Evolutionary conservation across 2,113 vertebrate species (phyloP), one percentile per base, ranked within the genome.

Genomic region (Sula dactylatra): DNA sequence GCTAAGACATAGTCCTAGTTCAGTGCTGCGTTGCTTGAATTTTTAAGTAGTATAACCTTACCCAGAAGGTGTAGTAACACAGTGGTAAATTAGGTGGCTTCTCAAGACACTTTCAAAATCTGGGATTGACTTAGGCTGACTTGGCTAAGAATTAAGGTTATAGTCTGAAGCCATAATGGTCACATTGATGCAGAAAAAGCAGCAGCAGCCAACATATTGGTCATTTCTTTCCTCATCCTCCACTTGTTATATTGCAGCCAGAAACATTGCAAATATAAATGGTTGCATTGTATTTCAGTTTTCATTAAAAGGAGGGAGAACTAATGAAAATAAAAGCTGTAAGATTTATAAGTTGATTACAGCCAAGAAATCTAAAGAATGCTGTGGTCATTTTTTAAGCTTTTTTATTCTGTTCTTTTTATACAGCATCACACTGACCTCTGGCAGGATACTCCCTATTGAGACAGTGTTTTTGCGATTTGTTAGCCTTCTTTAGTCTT

Each of bases 291-390:
- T 69, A 20, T 83, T 85, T 91, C 18, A 38, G 18, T 55, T 85
- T 93, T 86, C 34, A 29, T 83, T 90, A 44, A 88, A 86, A 90
- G 18, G 24, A 61, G 11, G 8, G 21, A 64, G 47, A 84, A 82
- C 8, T 49, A 76, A 40, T 73, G 45, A 73, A 86, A 91, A 61
- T 71, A 49, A 94, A 92, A 93, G 6, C 26, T 62, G 4, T 38
- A 44, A 80, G 54, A 50, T 70, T 84, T 40, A 0, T 49, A 65
- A 82, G 29, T 85, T 80, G 49, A 45, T 86, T 69, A 18, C 32
- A 80, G 47, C 40, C 50, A 78, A 88, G 84, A 93, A 89, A 85
- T 91, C 20, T 70, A 81, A 93, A 77, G 62, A 93, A 91, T 87
- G 22, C 50, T 70, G 10, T 36, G 26, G 71, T 77, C 26, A 70